phyloP scores from a whole-genome alignment of 2,888 invertebrate genomes.

The Nipponacmea schrenckii region DNA sequence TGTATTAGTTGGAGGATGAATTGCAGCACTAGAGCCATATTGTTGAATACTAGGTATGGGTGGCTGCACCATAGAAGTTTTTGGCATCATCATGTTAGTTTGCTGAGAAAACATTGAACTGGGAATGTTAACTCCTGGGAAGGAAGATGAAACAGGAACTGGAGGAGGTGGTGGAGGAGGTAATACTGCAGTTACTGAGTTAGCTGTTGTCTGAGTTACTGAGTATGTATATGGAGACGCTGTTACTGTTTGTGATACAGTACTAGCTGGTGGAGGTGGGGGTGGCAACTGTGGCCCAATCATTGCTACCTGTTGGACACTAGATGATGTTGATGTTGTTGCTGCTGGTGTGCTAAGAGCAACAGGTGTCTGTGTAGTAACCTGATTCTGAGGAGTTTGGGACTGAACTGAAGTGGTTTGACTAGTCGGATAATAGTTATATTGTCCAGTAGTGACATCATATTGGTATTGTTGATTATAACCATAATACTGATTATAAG shows the following conservation, averaged over 20 bases:
- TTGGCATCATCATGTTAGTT: too few species aligned
- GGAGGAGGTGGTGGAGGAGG: background rate
- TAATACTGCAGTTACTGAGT: background rate
- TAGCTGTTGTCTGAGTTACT: background rate
- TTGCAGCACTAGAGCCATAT: too few species aligned
- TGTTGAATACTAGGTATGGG: too few species aligned
- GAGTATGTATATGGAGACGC: too few species aligned
- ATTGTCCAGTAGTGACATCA: background rate
- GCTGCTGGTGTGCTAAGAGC: background rate
- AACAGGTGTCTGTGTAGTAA: too few species aligned
- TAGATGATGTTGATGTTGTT: background rate
- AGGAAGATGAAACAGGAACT: background rate
- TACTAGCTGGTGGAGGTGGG: background rate
- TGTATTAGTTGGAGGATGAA: too few species aligned
- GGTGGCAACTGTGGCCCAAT: background rate
- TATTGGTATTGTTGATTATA: constrained; percentile 1
- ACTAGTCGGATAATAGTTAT: background rate
- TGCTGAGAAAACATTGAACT: background rate
- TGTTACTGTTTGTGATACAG: too few species aligned
- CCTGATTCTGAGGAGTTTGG: background rate
- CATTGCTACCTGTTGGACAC: background rate
- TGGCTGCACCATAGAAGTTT: too few species aligned
- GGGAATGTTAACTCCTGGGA: too few species aligned
- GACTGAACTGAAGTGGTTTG: background rate
- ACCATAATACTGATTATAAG: background rate